Evolutionary conservation across 2,797 vertebrate species (phyloP), one percentile per base, ranked within the genome.

Genomic region (Tokudaia muenninki): DNA sequence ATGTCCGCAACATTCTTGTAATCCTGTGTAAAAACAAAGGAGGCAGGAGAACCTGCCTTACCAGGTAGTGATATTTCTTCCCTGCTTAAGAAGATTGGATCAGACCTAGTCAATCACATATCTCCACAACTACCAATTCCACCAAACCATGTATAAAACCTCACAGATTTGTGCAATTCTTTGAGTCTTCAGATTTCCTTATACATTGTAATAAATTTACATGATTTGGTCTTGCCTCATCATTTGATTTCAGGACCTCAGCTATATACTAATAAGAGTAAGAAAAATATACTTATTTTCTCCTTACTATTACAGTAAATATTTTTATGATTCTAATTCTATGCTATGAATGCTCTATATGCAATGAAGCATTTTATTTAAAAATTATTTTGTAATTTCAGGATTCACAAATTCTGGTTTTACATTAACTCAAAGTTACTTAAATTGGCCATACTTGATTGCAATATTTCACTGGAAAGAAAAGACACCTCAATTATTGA

Each of bases 341-440:
- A 89, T 95, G 6, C 61, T 81, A 10, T 1, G 6, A 59, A 24
- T 37, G 5, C 22, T 50, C 61, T 24, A 83, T 22, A 77, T n/a
- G 2, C 14, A 92, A 59, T 83, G 75, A 81, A 67, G 24, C 34
- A 80, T 37, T 50, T 67, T 84, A 16, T 84, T 61, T 44, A 86
- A 94, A 57, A 91, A 21, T 77, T 59, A 92, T 88, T 91, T 92
- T 89, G 34, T 90, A 74, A 88, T 74, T 79, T 52, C n/a, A 96
- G n/a, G 16, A 79, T 61, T 75, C 24, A 55, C 81, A 5, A 92
- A 94, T 61, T 84, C 10, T 70, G 93, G 87, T 5, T 83, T 63
- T 82, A 14, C 3, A 67, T 86, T 93, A 70, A 6, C 79, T 9
- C 31, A 83, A 87, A 88, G 55, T 87, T 90, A 82, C 29, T 83